A percentile compares a stretch with the other conserved stretches of the same genome.
Conservation (phyloP, 35 echinoderm and acorn worm genomes). For the Eucidaris tribuloides region DNA sequence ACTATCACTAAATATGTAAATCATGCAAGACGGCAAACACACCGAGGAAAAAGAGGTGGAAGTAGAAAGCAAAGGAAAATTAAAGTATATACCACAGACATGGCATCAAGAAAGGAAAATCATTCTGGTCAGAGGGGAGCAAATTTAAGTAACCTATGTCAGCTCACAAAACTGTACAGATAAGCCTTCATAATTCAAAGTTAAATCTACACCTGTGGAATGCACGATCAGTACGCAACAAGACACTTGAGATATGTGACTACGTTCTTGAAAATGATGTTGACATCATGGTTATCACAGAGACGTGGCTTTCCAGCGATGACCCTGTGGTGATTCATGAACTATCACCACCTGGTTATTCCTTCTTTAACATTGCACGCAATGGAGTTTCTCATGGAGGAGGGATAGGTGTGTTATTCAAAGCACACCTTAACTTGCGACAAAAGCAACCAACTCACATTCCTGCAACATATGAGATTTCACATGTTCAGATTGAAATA, state of each 20-base stretch:
- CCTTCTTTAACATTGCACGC: constrained; percentile 31
- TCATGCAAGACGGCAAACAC: neutral
- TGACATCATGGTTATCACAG: constrained; percentile 26
- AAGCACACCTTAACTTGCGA: neutral
- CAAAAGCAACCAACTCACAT: neutral
- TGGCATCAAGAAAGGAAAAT: neutral
- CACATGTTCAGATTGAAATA: neutral
- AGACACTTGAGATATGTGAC: constrained; percentile 23
- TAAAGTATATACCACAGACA: neutral
- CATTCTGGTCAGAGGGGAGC: neutral
- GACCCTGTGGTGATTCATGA: constrained; percentile 36
- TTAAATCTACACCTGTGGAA: constrained; percentile 14
- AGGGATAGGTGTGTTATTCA: constrained; percentile 1
- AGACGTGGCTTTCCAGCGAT: constrained; percentile 36
- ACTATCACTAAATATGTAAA: neutral
- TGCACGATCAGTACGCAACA: constrained; percentile 30
- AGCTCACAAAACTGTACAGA: neutral
- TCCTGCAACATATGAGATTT: constrained; percentile 32
- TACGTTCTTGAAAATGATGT: constrained; percentile 30
- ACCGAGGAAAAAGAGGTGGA: neutral
- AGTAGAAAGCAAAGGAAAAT: neutral
- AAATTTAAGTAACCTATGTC: neutral
- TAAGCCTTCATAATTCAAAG: neutral
- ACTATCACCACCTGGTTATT: constrained; percentile 43
- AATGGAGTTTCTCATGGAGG: neutral